Conservation (phyloP, 1,140 invertebrate genomes). For the Pogonus chalceus region DNA sequence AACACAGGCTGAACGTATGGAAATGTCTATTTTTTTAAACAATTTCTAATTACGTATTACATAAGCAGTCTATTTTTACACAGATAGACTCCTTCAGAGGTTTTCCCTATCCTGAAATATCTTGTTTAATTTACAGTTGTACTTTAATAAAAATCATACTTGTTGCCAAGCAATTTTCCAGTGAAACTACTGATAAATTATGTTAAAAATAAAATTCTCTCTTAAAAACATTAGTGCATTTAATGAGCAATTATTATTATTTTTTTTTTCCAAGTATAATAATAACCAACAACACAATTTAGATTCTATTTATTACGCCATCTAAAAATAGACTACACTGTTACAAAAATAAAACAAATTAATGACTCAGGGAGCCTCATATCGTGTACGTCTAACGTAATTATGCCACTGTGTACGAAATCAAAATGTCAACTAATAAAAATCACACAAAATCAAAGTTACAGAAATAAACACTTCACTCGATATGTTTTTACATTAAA, state of each 20-base stretch:
- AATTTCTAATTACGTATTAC: conserved; percentile 3
- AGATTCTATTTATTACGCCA: neutral
- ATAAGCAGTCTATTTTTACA: neutral
- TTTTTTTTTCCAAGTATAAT: neutral
- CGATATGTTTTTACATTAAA: too few relatives aligned
- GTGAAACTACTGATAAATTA: neutral
- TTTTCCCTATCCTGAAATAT: conserved; percentile 7
- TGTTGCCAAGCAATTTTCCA: conserved; percentile 3
- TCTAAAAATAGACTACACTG: conserved; percentile 3
- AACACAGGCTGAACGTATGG: too few relatives aligned
- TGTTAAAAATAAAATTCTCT: too few relatives aligned
- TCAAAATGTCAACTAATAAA: conserved; percentile 1
- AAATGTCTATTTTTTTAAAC: neutral
- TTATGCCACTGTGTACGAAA: neutral
- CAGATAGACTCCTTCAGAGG: conserved; percentile 2
- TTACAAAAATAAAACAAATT: conserved; percentile 5
- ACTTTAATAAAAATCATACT: neutral
- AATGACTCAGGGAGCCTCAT: conserved; percentile 3
- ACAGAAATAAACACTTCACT: neutral
- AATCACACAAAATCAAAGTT: neutral
- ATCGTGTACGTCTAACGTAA: neutral
- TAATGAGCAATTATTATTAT: too few relatives aligned
- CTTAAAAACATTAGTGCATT: too few relatives aligned
- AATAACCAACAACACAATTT: conserved; percentile 1
- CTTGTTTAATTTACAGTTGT: conserved; percentile 4